Conservation (phyloP, 2,797 vertebrate genomes). For the Sparus aurata region DNA sequence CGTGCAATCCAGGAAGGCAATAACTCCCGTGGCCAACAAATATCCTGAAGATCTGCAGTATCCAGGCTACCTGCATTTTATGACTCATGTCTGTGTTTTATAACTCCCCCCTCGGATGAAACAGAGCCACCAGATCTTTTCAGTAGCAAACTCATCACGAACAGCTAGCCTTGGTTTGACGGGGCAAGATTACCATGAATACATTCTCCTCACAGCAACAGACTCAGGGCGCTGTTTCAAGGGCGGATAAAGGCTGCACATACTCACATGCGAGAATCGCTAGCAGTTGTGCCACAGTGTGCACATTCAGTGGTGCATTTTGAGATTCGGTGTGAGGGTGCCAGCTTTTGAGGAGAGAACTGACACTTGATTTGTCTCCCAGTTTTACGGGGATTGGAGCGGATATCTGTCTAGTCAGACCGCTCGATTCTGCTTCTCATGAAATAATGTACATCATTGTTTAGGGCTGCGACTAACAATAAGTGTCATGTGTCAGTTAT, state of each 20-base stretch:
- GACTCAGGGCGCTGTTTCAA: conserved; percentile 42
- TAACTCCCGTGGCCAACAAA: conserved; percentile 71
- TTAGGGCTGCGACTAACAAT: background rate
- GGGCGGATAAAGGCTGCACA: conserved; percentile 10
- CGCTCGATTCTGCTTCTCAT: background rate
- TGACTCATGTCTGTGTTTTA: conserved; percentile 75
- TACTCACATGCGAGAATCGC: background rate
- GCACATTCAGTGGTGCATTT: background rate
- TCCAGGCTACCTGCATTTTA: conserved; percentile 63
- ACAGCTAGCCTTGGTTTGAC: conserved; percentile 21
- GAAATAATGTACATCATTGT: background rate
- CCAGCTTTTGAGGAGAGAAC: conserved; percentile 14
- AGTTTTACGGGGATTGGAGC: conserved; percentile 19
- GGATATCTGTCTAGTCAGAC: conserved; percentile 22
- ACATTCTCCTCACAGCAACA: conserved; percentile 8
- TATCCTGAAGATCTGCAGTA: conserved; percentile 70
- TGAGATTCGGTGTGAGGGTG: conserved; percentile 17
- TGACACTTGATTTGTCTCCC: conserved; percentile 19
- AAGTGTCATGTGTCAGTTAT: too few species aligned
- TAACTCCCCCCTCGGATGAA: conserved; percentile 53
- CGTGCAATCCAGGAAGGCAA: conserved; percentile 68
- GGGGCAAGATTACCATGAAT: conserved; percentile 15
- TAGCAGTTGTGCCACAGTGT: conserved; percentile 7
- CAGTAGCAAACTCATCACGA: conserved; percentile 1
- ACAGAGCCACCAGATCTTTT: conserved; percentile 39